Evolutionary conservation across 2,113 vertebrate species (phyloP).

Genomic region (Poeciliopsis retropinna): DNA sequence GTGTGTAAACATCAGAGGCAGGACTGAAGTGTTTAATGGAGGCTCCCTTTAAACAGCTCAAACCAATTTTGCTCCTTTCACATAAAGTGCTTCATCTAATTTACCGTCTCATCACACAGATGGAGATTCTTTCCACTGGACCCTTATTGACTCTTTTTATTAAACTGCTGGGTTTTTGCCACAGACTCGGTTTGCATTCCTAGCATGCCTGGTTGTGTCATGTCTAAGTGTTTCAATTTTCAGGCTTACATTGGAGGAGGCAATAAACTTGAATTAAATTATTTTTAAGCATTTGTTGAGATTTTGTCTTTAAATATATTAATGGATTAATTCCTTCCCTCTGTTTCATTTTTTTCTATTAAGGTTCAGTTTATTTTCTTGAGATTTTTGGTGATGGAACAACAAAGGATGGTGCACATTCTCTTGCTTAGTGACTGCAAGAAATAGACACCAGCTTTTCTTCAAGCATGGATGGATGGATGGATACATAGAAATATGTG

Average conservation of each 20-base stretch:
- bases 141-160: slow-evolving; percentile 1
- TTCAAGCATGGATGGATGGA: neutral
- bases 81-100: neutral
- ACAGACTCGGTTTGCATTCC: neutral
- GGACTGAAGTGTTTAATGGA: slow-evolving; percentile 3
- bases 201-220: neutral
- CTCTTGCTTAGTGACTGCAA: neutral
- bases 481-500: too few species aligned
- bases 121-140: neutral
- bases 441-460: neutral
- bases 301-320: neutral
- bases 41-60: slow-evolving; percentile 10
- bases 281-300: neutral
- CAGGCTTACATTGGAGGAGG: neutral
- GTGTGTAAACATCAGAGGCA: slow-evolving; percentile 21
- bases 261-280: neutral
- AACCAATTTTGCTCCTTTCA: slow-evolving; percentile 10
- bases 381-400: neutral
- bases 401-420: neutral
- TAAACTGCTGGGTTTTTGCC: slow-evolving; percentile 2
- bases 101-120: slow-evolving; percentile 12
- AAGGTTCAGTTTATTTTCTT: neutral
- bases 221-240: neutral
- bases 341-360: too few species aligned
- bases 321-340: too few species aligned